These are phyloP conservation scores for Allochrocebus solatus DNA, from an alignment of 2,797 vertebrate species.

Conservation along the genomic window DNA sequence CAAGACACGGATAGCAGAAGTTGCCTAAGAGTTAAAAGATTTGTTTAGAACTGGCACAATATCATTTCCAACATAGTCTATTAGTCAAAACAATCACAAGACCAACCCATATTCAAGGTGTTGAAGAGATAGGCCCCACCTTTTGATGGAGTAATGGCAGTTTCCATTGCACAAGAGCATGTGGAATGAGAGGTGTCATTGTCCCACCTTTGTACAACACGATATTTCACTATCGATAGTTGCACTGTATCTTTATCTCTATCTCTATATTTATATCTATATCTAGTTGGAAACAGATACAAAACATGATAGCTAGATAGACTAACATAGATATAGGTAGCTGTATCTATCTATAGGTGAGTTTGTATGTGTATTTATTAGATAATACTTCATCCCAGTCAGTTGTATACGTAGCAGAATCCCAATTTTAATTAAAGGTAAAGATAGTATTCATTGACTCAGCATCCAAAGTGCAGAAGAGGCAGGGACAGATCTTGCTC, in stretches of 20 bases:
- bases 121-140: not conserved
- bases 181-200: not conserved
- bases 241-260: not conserved
- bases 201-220: not conserved
- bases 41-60: not conserved
- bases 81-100: not conserved
- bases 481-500: not conserved
- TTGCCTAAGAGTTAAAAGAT: not conserved
- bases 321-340: not conserved
- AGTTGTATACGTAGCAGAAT: not conserved
- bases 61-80: not conserved
- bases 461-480: not conserved
- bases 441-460: not conserved
- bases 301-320: not conserved
- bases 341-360: not conserved
- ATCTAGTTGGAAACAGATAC: not conserved
- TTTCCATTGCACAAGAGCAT: not conserved
- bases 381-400: not conserved
- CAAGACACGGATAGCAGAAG: not conserved
- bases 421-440: not conserved
- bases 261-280: not conserved
- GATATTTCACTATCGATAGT: not conserved
- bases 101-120: not conserved
- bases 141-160: not conserved
- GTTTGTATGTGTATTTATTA: not conserved